Evolutionary conservation across 2,113 vertebrate genomes (phyloP).

Genomic region (Melozone crissalis): DNA sequence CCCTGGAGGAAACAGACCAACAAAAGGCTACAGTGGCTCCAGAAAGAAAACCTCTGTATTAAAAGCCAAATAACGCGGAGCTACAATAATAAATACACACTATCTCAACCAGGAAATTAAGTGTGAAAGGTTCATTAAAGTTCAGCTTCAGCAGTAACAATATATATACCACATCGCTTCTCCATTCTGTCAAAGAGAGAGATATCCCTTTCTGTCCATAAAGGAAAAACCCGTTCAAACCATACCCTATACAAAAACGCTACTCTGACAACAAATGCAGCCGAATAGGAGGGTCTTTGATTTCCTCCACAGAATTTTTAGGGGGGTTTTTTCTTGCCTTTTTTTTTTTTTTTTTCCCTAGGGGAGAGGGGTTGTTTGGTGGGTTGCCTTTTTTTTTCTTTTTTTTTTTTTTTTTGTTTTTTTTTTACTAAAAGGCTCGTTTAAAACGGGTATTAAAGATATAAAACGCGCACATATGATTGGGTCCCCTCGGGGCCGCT

Average conservation of each 20-base stretch:
- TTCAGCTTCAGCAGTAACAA: slow-evolving; percentile 61
- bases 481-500: neutral
- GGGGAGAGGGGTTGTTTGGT: too few species aligned
- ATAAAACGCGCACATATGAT: slow-evolving; percentile 73
- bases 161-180: neutral
- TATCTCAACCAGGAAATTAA: slow-evolving; percentile 63
- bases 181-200: slow-evolving; percentile 2
- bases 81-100: slow-evolving; percentile 69
- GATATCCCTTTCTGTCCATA: neutral
- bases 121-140: slow-evolving; percentile 65
- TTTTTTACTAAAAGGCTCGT: slow-evolving; percentile 69
- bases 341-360: neutral
- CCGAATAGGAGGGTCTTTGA: slow-evolving; percentile 20
- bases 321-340: neutral
- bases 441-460: slow-evolving; percentile 75
- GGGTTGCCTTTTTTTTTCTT: neutral
- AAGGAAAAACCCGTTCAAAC: neutral
- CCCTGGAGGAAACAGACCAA: slow-evolving; percentile 22
- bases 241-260: slow-evolving; percentile 61
- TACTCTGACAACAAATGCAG: slow-evolving; percentile 53
- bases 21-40: slow-evolving; percentile 32
- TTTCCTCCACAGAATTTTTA: neutral
- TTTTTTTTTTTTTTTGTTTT: too few species aligned
- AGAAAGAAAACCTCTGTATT: slow-evolving; percentile 79
- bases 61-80: slow-evolving; percentile 67